Evolutionary conservation across 2,797 vertebrate species (phyloP).

Genomic region (Enteromius afrohamiltoni): DNA sequence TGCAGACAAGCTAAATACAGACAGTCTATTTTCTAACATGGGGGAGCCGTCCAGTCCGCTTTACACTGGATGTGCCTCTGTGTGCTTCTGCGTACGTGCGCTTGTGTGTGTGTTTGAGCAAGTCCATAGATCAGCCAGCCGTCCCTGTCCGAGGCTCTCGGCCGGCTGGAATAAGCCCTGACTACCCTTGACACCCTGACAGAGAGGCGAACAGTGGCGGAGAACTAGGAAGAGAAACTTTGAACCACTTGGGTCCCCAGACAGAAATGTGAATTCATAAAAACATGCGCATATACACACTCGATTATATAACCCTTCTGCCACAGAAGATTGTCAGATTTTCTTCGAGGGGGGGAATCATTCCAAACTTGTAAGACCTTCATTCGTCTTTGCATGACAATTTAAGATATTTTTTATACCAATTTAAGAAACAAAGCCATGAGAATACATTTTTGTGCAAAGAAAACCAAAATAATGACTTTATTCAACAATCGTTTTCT

Average conservation of each 20-base stretch:
- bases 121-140: conserved; percentile 60
- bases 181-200: conserved; percentile 73
- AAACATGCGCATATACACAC: conserved; percentile 41
- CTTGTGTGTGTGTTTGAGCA: conserved; percentile 24
- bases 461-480: no score
- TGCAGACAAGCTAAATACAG: conserved; percentile 58
- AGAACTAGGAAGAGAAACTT: conserved; percentile 50
- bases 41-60: conserved; percentile 53
- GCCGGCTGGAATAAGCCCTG: conserved; percentile 61
- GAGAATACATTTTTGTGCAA: no score
- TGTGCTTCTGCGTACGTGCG: conserved; percentile 15
- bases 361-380: no score
- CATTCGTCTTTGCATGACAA: no score
- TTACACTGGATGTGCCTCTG: conserved; percentile 42
- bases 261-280: conserved; percentile 50
- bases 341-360: no score
- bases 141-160: conserved; percentile 64
- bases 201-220: conserved; percentile 57
- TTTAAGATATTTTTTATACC: no score
- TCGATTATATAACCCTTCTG: conserved; percentile 23
- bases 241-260: conserved; percentile 53
- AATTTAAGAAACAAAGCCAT: no score
- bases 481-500: no score
- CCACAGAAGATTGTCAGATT: no score
- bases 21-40: conserved; percentile 57